Base-by-base conservation (phyloP, 2,888 invertebrate species). In the Drosophila subsilvestris region DNA sequence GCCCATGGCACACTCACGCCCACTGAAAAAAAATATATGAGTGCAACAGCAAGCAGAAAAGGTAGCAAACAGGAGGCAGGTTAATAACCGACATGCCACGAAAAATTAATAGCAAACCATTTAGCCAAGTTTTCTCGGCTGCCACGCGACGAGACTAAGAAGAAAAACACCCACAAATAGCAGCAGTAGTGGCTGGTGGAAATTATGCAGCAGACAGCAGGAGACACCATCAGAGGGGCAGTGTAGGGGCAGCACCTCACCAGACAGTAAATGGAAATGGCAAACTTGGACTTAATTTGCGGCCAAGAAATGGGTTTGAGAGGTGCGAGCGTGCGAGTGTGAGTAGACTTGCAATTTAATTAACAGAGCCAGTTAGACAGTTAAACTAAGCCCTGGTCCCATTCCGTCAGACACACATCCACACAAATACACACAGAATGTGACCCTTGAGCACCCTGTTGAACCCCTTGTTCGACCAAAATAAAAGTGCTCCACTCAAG, bases 21-120 rank as follows among this genome's bases (percentile, higher is more conserved):
- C 44, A 44, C 51, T 48, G 47, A 43, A 54, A 63, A n/a, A 71
- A 75, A 74, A 66, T 56, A 74, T 74, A 68, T 75, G 68, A 72
- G 20, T 71, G 69, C 75, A 56, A 67, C 51, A 17, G 17, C 37
- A 50, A 18, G 27, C 37, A 20, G 43, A 44, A 42, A 29, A 58
- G 60, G 62, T 63, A 61, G 63, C 68, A 43, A 53, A 37, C 53
- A 18, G 48, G 71, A 82, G 86, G 86, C 71, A 74, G 84, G 83
- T 88, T 85, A 85, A 85, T 83, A 89, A 85, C 88, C 88, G 84
- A 62, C 83, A 67, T 66, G 71, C 84, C 84, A 75, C 69, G 83
- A 82, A 82, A 65, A 85, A 88, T 89, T 89, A 85, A 89, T 85
- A 79, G 88, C 88, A 65, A 89, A 88, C 70, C 89, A 85, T 85